phyloP scores from a whole-genome alignment of 2,797 vertebrate genomes.

The Amblyopsis hoosieri region DNA sequence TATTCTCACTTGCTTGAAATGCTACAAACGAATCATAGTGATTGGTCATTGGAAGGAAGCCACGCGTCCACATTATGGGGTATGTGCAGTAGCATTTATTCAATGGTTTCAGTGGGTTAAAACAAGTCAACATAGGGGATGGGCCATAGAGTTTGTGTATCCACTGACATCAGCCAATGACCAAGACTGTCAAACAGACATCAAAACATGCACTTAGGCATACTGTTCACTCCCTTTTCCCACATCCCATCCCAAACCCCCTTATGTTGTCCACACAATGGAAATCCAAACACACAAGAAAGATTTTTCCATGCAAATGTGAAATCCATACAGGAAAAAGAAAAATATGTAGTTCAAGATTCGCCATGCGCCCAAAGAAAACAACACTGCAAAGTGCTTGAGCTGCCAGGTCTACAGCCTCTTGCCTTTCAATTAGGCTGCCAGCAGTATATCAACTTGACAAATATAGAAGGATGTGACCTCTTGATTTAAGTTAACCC shows the following conservation, averaged over 20 bases:
- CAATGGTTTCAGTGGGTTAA: constrained; percentile 70
- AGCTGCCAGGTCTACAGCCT: constrained; percentile 61
- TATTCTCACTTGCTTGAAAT: constrained; percentile 69
- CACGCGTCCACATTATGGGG: constrained; percentile 69
- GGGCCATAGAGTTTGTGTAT: constrained; percentile 68
- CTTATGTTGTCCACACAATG: constrained; percentile 82
- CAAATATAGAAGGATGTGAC: constrained; percentile 77
- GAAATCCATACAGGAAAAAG: constrained; percentile 81
- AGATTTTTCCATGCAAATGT: constrained; percentile 83
- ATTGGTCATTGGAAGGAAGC: constrained; percentile 72
- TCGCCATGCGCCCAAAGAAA: constrained; percentile 72
- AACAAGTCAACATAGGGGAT: constrained; percentile 63
- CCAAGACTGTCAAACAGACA: constrained; percentile 76
- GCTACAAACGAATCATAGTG: constrained; percentile 60
- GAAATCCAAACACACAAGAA: constrained; percentile 83
- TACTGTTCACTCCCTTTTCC: constrained; percentile 76
- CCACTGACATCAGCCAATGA: constrained; percentile 75
- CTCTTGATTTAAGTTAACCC: constrained; percentile 70
- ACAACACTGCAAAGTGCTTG: constrained; percentile 69
- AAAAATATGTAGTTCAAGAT: constrained; percentile 74
- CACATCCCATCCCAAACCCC: constrained; percentile 77
- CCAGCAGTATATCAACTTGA: constrained; percentile 75
- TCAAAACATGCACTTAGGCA: constrained; percentile 80
- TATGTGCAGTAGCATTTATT: constrained; percentile 73
- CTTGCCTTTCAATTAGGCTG: constrained; percentile 73